A percentile compares a stretch with the other conserved stretches of the same genome.
Evolutionary conservation across 1,140 invertebrate species (phyloP).

Genomic region (Centruroides sculpturatus): DNA sequence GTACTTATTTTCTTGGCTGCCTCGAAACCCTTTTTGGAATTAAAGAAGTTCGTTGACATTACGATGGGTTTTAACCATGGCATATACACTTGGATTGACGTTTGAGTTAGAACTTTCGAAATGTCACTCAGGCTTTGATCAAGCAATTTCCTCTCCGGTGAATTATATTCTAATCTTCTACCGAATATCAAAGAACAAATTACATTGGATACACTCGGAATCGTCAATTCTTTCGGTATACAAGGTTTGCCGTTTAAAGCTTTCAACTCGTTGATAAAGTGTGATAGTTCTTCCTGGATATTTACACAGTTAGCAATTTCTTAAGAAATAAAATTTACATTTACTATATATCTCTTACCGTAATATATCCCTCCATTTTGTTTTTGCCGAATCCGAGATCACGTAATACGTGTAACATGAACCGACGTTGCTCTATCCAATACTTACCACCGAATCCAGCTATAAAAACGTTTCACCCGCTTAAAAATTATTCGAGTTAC

Average conservation of each 20-base stretch:
- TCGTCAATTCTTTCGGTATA: constrained; percentile 6
- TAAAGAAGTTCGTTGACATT: no score
- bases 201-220: constrained; percentile 40
- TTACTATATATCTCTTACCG: constrained; percentile 19
- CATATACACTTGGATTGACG: no score
- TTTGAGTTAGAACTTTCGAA: no score
- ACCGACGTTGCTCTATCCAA: constrained; percentile 58
- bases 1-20: no score
- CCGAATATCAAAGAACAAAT: constrained; percentile 77
- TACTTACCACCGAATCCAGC: constrained; percentile 33
- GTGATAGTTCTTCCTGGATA: constrained; percentile 8
- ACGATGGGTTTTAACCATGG: constrained; percentile 1
- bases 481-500: no score
- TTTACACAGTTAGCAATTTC: no score
- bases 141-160: constrained; percentile 45
- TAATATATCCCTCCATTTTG: constrained; percentile 52
- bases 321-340: no score
- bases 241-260: constrained; percentile 3
- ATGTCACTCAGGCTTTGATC: constrained; percentile 26
- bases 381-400: constrained; percentile 58
- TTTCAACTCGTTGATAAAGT: not conserved
- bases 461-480: constrained; percentile 1
- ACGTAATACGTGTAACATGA: constrained; percentile 50
- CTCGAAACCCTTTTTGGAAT: no score
- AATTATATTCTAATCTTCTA: constrained; percentile 37